Evolutionary conservation across 2,888 invertebrate genomes (phyloP).

Genomic region (Slavum lentiscoides): DNA sequence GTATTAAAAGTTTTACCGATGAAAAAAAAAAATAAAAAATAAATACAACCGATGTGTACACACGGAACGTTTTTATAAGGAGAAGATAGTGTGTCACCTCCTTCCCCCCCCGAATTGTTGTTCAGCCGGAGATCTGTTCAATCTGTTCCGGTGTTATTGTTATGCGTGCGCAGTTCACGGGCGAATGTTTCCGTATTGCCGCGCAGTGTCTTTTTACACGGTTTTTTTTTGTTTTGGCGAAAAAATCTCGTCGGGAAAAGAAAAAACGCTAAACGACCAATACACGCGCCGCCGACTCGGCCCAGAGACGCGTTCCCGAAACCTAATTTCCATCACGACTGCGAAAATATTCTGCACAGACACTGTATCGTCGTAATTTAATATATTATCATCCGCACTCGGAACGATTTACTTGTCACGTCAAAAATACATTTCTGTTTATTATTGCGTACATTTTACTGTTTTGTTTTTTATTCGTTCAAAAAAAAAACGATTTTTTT

Average conservation of each 20-base stretch:
- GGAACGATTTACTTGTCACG: too few relatives aligned
- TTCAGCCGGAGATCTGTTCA: constrained; percentile 5
- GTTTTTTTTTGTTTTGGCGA: not conserved
- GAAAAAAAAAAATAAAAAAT: not conserved
- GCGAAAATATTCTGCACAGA: too few relatives aligned
- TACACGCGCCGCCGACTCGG: not conserved
- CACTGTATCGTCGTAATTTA: too few relatives aligned
- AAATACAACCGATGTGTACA: constrained; percentile 8
- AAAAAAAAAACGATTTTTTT: too few relatives aligned
- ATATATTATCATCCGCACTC: too few relatives aligned
- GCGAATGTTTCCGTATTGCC: constrained; percentile 1
- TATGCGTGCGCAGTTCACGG: not conserved
- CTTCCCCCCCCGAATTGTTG: not conserved
- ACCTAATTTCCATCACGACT: not conserved
- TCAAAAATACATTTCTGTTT: too few relatives aligned
- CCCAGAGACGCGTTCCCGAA: not conserved
- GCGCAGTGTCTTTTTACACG: not conserved
- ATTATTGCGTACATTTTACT: too few relatives aligned
- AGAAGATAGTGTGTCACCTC: not conserved
- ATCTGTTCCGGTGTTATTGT: constrained; percentile 30
- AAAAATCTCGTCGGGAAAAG: not conserved
- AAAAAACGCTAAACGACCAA: not conserved
- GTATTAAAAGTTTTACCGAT: constrained; percentile 37
- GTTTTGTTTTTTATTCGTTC: too few relatives aligned
- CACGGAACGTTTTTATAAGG: not conserved